A percentile compares a stretch with the other conserved stretches of the same genome.
Conservation (phyloP, 2,888 invertebrate species). For the Nysson spinosus region DNA sequence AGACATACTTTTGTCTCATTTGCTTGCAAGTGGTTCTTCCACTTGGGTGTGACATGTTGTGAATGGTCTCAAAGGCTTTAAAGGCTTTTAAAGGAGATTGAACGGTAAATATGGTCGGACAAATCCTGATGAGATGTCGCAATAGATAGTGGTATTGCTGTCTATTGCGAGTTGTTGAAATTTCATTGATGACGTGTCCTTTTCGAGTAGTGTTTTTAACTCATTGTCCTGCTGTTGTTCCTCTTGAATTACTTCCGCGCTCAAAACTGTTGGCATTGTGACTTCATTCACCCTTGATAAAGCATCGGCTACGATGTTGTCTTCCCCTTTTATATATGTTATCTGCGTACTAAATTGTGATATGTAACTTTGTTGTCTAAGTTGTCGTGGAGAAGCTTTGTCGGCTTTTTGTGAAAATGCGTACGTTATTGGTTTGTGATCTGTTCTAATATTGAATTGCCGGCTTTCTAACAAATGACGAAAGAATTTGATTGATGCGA, state of each 20-base stretch:
- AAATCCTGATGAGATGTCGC: too few relatives aligned
- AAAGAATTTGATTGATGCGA: slow-evolving; percentile 22
- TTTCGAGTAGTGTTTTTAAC: too few relatives aligned
- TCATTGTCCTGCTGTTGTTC: too few relatives aligned
- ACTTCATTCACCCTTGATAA: slow-evolving; percentile 32
- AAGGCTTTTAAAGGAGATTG: too few relatives aligned
- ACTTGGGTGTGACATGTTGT: too few relatives aligned
- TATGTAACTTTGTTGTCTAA: slow-evolving; percentile 34
- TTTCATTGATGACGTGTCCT: too few relatives aligned
- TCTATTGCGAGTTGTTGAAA: too few relatives aligned
- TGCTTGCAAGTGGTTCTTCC: too few relatives aligned
- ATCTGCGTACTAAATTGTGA: slow-evolving; percentile 37
- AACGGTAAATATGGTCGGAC: too few relatives aligned
- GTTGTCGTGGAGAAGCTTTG: slow-evolving; percentile 39
- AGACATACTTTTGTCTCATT: too few relatives aligned
- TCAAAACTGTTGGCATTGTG: neutral
- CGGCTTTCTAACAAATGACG: slow-evolving; percentile 15
- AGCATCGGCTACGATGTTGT: slow-evolving; percentile 49
- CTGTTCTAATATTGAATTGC: slow-evolving; percentile 25
- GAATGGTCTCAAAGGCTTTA: too few relatives aligned
- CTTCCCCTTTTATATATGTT: slow-evolving; percentile 25
- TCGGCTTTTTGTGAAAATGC: slow-evolving; percentile 20
- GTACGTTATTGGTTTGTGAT: slow-evolving; percentile 25
- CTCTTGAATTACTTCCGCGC: neutral
- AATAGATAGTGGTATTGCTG: too few relatives aligned